Evolutionary conservation across 2,888 invertebrate genomes (phyloP), one percentile per base, ranked within the genome.

Genomic region (Philonicus albiceps): DNA sequence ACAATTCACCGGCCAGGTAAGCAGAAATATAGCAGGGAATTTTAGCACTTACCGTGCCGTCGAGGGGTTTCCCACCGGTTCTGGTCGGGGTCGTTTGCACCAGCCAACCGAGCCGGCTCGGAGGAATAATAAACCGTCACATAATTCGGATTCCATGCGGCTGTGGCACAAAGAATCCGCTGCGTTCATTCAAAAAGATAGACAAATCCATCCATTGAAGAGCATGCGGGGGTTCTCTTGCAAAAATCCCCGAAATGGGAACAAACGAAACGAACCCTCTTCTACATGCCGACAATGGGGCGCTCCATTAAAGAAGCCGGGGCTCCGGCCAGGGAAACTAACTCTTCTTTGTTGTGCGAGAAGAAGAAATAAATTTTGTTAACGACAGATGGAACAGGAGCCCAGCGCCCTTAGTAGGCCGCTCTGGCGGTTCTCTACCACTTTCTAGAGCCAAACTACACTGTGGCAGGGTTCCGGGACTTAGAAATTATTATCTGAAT

Each of bases 1-100:
- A 91, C 91, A 91, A 91, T 91, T 91, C 90, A 90, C 88, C 88
- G 88, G 91, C 86, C 89, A 90, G 92, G 92, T 89, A 88, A 89
- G 0, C 91, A 92, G 43, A 19, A 85, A 19, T 13, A 0, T 75
- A 53, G 53, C 31, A 85, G 22, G 53, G n/a, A 53, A 5, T 49
- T 84, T 85, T 85, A 85, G 73, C 40, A 84, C 84, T 83, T 64
- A 34, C 64, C n/a, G 19, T 13, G 7, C 55, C 64, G 22, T 2
- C 64, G 8, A 64, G 30, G 49, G 49, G 40, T 78, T 43, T 27
- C 27, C 78, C 78, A 49, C 49, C 30, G 27, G 13, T 27, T 49
- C n/a, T 74, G 31, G 74, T 34, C 27, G 22, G 34, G 22, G 34
- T 74, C 31, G 34, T 4, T 4, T n/a, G 31, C 74, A 16, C 43